Evolutionary conservation across 2,797 vertebrate genomes (phyloP).

Genomic region (Clarias platycephalus): DNA sequence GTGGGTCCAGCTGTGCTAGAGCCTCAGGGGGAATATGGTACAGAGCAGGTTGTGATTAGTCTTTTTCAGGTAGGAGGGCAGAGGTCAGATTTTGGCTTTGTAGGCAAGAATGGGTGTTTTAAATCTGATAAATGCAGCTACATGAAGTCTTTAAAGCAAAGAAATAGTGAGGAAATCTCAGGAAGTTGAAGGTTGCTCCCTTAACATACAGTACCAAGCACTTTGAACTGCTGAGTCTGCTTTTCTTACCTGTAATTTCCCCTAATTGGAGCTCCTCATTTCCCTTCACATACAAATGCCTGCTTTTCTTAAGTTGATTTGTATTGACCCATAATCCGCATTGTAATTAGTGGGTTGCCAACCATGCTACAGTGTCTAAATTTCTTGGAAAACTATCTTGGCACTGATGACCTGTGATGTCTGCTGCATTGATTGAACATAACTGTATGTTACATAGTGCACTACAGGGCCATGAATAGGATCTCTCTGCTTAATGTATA

Average conservation of each 20-base stretch:
- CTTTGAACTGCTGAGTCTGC: neutral
- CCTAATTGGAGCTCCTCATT: neutral
- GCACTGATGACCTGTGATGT: neutral
- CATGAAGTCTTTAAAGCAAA: neutral
- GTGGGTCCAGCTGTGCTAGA: no score
- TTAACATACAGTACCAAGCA: neutral
- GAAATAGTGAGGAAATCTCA: neutral
- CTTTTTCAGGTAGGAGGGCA: no score
- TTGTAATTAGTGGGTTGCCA: neutral
- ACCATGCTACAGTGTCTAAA: neutral
- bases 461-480: no score
- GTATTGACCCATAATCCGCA: neutral
- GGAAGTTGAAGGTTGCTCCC: neutral
- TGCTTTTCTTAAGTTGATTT: neutral
- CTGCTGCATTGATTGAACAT: neutral
- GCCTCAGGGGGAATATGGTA: no score
- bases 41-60: no score
- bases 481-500: no score
- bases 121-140: neutral
- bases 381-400: neutral
- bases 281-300: neutral
- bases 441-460: no score
- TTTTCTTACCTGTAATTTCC: neutral
- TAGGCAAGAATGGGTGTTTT: no score
- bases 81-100: no score